phyloP scores from a whole-genome alignment of 1,140 invertebrate species.

The Sesamia nonagrioides region DNA sequence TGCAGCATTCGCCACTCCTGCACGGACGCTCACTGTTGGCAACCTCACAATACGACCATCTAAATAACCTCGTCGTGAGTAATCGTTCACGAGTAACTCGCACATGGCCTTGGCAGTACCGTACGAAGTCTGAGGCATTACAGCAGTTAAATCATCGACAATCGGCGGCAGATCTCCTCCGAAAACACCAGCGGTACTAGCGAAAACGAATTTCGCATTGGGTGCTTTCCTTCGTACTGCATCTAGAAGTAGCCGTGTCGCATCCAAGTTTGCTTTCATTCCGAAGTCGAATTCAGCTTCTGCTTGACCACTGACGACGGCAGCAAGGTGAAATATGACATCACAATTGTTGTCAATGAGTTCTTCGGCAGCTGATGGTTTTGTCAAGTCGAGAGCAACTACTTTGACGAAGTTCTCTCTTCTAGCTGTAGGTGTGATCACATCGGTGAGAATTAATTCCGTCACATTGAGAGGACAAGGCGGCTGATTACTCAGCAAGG shows the following conservation, averaged over 20 bases:
- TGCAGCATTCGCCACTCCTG: conserved; percentile 71
- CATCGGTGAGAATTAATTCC: conserved; percentile 64
- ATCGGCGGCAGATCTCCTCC: conserved; percentile 71
- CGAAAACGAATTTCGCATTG: conserved; percentile 67
- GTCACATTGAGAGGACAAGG: conserved; percentile 57
- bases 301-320: conserved; percentile 78
- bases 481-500: conserved; percentile 56
- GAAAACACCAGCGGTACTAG: conserved; percentile 74
- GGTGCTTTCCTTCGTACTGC: conserved; percentile 60
- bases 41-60: conserved; percentile 71
- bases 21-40: conserved; percentile 75
- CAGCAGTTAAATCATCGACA: conserved; percentile 65
- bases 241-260: conserved; percentile 71
- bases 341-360: conserved; percentile 57
- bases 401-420: conserved; percentile 57
- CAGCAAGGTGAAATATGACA: conserved; percentile 76
- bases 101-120: conserved; percentile 76
- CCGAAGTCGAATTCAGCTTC: conserved; percentile 78
- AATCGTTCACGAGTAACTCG: conserved; percentile 77
- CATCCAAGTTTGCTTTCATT: conserved; percentile 75
- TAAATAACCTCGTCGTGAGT: conserved; percentile 69
- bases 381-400: conserved; percentile 59
- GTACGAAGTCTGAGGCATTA: conserved; percentile 76
- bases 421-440: conserved; percentile 43
- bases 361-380: conserved; percentile 54